These are phyloP conservation scores for Amphipyra berbera DNA, from an alignment of 2,888 invertebrate species.

Conservation along the genomic window DNA sequence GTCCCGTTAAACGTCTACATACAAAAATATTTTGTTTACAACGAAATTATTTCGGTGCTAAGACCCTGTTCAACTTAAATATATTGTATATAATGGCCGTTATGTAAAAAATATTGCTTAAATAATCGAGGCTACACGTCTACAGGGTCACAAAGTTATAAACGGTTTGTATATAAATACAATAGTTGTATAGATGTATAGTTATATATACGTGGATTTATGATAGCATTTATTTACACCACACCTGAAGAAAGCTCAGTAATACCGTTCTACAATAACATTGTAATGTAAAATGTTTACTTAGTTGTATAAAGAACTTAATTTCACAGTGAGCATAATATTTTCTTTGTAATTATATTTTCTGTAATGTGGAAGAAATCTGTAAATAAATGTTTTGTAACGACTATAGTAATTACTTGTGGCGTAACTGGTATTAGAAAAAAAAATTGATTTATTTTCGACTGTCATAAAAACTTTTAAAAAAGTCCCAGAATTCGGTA, in stretches of 20 bases:
- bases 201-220: slow-evolving; percentile 61
- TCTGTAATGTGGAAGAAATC: slow-evolving; percentile 29
- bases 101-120: slow-evolving; percentile 71
- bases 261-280: slow-evolving; percentile 66
- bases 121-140: slow-evolving; percentile 82
- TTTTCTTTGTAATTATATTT: slow-evolving; percentile 56
- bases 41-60: slow-evolving; percentile 79
- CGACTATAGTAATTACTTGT: slow-evolving; percentile 11
- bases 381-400: slow-evolving; percentile 53
- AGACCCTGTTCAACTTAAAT: slow-evolving; percentile 73
- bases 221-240: slow-evolving; percentile 83
- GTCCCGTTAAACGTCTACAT: slow-evolving; percentile 40
- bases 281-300: slow-evolving; percentile 57
- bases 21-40: slow-evolving; percentile 57
- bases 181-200: slow-evolving; percentile 73
- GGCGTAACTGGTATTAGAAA: slow-evolving; percentile 35
- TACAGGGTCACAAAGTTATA: slow-evolving; percentile 85
- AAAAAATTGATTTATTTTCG: neutral
- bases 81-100: slow-evolving; percentile 70
- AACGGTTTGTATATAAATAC: slow-evolving; percentile 75
- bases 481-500: too few relatives aligned
- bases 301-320: slow-evolving; percentile 48
- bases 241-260: slow-evolving; percentile 89
- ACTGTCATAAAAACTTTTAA: too few relatives aligned
- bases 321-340: slow-evolving; percentile 67